phyloP scores from a whole-genome alignment of 2,888 invertebrate genomes.

The Ariolimax columbianus region DNA sequence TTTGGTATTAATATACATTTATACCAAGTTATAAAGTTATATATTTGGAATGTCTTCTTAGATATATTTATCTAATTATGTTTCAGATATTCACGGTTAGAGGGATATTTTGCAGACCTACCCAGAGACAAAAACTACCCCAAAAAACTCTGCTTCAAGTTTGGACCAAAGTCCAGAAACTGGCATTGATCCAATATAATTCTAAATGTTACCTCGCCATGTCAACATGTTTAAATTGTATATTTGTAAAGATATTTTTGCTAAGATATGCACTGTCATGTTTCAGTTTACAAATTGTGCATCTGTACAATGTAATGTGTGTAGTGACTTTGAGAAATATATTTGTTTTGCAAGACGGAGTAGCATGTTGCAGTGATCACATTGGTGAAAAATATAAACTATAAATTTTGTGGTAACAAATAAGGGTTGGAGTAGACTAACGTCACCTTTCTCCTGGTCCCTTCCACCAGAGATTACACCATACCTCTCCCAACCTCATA shows the following conservation, averaged over 20 bases:
- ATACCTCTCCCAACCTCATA: too few species aligned
- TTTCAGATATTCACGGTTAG: slow-evolving; percentile 74
- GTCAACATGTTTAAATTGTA: background rate
- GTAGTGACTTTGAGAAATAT: too few species aligned
- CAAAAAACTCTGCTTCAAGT: slow-evolving; percentile 77
- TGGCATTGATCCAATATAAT: slow-evolving; percentile 59
- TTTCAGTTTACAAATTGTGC: background rate
- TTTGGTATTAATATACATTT: too few species aligned
- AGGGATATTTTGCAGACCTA: slow-evolving; percentile 74
- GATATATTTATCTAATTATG: background rate
- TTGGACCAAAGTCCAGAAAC: slow-evolving; percentile 74
- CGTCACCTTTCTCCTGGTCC: too few species aligned
- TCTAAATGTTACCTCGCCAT: background rate
- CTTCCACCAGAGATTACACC: too few species aligned
- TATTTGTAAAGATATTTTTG: slow-evolving; percentile 6
- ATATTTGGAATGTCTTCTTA: background rate
- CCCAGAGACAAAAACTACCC: slow-evolving; percentile 76
- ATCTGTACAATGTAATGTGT: too few species aligned
- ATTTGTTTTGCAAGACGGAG: too few species aligned
- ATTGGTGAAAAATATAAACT: too few species aligned
- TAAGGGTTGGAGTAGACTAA: too few species aligned
- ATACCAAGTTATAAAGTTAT: background rate
- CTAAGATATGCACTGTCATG: background rate
- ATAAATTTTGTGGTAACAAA: too few species aligned
- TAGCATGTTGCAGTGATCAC: too few species aligned